These are phyloP conservation scores for Thyatira batis DNA, from an alignment of 2,888 invertebrate species.

Conservation along the genomic window DNA sequence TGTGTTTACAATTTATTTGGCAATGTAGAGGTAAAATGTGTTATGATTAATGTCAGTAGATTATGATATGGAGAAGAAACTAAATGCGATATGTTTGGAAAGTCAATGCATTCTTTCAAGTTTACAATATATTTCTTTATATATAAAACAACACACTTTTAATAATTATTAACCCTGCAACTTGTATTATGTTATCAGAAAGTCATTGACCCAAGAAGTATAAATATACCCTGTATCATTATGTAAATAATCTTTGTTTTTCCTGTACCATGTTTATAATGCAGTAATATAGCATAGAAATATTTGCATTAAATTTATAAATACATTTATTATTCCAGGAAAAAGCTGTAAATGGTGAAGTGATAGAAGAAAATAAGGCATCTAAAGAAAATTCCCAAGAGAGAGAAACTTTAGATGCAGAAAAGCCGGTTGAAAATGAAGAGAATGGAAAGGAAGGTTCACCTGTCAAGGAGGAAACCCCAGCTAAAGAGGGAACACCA, in stretches of 20 bases:
- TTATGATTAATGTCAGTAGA: no score
- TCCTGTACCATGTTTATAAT: not conserved
- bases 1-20: no score
- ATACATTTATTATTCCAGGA: constrained; percentile 38
- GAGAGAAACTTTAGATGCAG: constrained; percentile 37
- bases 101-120: no score
- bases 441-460: constrained; percentile 35
- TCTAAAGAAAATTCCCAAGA: constrained; percentile 61
- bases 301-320: no score
- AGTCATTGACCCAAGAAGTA: not conserved
- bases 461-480: constrained; percentile 33
- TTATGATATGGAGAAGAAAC: no score
- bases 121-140: no score
- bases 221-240: not conserved
- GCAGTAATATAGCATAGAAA: not conserved
- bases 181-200: not conserved
- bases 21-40: no score
- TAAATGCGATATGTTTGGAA: no score
- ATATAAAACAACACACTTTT: not conserved
- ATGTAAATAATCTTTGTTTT: not conserved
- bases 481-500: constrained; percentile 42
- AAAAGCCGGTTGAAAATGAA: constrained; percentile 35
- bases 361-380: constrained; percentile 44
- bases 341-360: constrained; percentile 65
- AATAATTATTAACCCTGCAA: constrained; percentile 2